phyloP scores from a whole-genome alignment of 2,113 vertebrate genomes.

The Sisor rabdophorus region DNA sequence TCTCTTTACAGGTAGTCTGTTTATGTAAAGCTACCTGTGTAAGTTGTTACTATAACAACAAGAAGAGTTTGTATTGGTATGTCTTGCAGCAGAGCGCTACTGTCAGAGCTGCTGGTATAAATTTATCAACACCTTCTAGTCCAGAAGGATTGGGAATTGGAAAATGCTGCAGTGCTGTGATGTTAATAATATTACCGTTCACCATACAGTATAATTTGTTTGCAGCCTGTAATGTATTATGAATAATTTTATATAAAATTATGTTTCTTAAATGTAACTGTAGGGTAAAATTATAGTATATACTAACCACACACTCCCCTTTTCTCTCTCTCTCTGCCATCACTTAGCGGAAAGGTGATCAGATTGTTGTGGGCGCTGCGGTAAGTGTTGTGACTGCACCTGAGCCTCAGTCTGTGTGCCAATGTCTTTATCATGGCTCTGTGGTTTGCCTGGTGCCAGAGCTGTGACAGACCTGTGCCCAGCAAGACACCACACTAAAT shows the following conservation, averaged over 20 bases:
- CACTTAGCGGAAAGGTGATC: slow-evolving; percentile 59
- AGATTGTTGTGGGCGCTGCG: slow-evolving; percentile 58
- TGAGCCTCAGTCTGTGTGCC: slow-evolving; percentile 60
- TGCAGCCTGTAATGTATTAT: background rate
- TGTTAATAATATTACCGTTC: background rate
- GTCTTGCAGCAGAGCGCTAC: background rate
- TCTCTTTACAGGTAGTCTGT: background rate
- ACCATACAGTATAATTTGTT: background rate
- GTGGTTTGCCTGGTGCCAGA: slow-evolving; percentile 55
- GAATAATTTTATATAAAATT: background rate
- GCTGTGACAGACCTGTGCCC: slow-evolving; percentile 48
- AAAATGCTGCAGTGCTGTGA: too few species aligned
- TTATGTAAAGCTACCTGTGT: background rate
- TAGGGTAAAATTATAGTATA: slow-evolving; percentile 2
- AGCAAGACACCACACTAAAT: slow-evolving; percentile 24
- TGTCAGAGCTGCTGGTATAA: background rate
- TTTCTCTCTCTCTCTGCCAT: slow-evolving; percentile 24
- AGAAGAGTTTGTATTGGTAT: background rate
- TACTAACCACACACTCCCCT: background rate
- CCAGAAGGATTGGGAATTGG: background rate
- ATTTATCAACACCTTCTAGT: background rate
- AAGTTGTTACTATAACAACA: slow-evolving; percentile 5
- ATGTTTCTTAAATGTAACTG: background rate
- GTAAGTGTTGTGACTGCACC: slow-evolving; percentile 61
- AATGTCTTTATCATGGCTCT: slow-evolving; percentile 66